These are phyloP conservation scores for Phalera bucephala DNA, from an alignment of 2,888 invertebrate species.

Conservation along the genomic window DNA sequence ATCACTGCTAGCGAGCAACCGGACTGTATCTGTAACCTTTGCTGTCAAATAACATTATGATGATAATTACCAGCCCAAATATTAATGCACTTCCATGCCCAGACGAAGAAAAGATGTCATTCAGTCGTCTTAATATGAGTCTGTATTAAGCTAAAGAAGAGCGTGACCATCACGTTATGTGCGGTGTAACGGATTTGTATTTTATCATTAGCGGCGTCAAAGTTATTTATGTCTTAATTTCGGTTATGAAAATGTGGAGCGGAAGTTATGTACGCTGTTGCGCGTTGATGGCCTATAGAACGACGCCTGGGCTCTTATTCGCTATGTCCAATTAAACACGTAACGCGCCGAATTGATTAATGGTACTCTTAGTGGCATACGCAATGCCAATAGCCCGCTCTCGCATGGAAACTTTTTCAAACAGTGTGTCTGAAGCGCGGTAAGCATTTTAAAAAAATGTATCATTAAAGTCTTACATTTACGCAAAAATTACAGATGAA, in stretches of 20 bases:
- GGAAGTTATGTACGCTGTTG: conserved; percentile 40
- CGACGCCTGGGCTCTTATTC: too few species aligned
- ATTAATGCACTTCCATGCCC: conserved; percentile 64
- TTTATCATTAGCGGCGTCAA: conserved; percentile 52
- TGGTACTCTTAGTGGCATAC: too few species aligned
- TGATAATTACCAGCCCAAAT: conserved; percentile 26
- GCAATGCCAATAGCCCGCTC: too few species aligned
- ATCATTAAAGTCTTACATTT: too few species aligned
- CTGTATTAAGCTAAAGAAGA: conserved; percentile 45
- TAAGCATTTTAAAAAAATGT: too few species aligned
- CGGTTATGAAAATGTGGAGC: conserved; percentile 56
- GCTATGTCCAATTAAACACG: too few species aligned
- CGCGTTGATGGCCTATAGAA: conserved; percentile 46
- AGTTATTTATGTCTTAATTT: conserved; percentile 79
- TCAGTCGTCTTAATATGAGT: conserved; percentile 37
- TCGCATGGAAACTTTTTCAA: too few species aligned
- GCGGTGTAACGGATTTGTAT: conserved; percentile 65
- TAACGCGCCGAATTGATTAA: too few species aligned
- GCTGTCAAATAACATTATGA: conserved; percentile 10
- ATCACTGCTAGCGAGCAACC: too few species aligned
- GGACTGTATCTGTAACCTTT: too few species aligned
- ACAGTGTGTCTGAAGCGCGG: too few species aligned
- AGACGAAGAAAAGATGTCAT: conserved; percentile 49
- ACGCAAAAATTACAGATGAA: too few species aligned
- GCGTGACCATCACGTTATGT: conserved; percentile 70